Evolutionary conservation across 2,113 vertebrate genomes (phyloP), one percentile per base, ranked within the genome.

Genomic region (Osmerus mordax): DNA sequence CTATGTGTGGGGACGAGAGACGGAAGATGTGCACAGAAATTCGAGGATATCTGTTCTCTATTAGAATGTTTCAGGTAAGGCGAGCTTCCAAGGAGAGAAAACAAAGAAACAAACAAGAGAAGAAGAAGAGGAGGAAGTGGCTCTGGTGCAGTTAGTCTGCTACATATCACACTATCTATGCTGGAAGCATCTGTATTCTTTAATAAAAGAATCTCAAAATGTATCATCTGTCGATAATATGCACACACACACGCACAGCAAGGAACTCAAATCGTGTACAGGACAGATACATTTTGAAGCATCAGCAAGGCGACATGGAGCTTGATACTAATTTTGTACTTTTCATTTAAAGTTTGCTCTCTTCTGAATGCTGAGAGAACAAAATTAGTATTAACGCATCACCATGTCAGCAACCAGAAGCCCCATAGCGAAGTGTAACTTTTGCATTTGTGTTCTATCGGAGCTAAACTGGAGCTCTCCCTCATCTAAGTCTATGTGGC

Each of bases 31-130:
- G 93, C 93, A 95, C 93, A 97, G 94, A 97, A 96, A 97, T 96
- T 97, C 93, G 83, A 96, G 96, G 95, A 98, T 97, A 94, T 98
- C 96, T 98, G 96, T 98, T 98, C 96, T 98, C 96, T 98, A 97
- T 96, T 94, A 94, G 94, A 93, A 95, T 91, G 91, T 91, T 95
- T 94, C 93, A 95, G 91, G 91, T 93, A 94, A 90, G 92, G 91
- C 92, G 96, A 95, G 93, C 93, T 92, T 97, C 87, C 84, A 83
- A 91, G 84, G 74, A 84, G 81, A 78, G 78, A 81, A 89, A 77
- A 76, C 91, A 87, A 90, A 91, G 88, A 86, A 88, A 90, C 87
- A 89, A 87, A 92, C 88, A 88, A 84, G 88, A 89, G 84, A 91
- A 86, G 80, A 81, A 83, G 87, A 71, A 65, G 67, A 78, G 80